Evolutionary conservation across 2,113 vertebrate species (phyloP).

Genomic region (Steatornis caripensis): DNA sequence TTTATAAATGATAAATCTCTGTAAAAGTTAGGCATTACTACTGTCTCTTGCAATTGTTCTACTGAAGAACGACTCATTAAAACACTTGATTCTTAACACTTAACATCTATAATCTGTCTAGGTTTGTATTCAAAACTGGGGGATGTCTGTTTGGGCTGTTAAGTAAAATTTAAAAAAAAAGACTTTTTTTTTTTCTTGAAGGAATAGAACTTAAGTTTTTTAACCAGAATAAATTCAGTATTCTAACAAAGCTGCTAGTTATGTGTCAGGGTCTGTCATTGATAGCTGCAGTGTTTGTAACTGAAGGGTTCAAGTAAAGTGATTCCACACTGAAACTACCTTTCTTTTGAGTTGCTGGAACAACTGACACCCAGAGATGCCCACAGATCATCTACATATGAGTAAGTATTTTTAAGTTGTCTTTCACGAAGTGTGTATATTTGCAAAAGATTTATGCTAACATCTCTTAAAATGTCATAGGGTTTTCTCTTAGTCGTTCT

Average conservation of each 20-base stretch:
- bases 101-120: not conserved
- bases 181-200: not conserved
- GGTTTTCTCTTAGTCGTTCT: not conserved
- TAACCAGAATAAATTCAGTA: not conserved
- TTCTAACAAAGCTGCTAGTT: not conserved
- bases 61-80: not conserved
- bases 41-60: not conserved
- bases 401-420: not conserved
- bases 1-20: not conserved
- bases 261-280: not conserved
- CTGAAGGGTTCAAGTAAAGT: not conserved
- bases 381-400: not conserved
- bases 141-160: accelerated
- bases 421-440: not conserved
- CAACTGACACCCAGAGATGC: not conserved
- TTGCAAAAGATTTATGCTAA: not conserved
- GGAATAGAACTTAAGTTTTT: not conserved
- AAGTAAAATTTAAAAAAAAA: too few species aligned
- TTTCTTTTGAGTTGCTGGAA: not conserved
- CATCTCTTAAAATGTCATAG: not conserved
- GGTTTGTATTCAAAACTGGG: not conserved
- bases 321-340: not conserved
- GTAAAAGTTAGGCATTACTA: not conserved
- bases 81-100: not conserved
- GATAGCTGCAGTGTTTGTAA: not conserved